Evolutionary conservation across 2,113 vertebrate genomes (phyloP).

Genomic region (Azemiops feae): DNA sequence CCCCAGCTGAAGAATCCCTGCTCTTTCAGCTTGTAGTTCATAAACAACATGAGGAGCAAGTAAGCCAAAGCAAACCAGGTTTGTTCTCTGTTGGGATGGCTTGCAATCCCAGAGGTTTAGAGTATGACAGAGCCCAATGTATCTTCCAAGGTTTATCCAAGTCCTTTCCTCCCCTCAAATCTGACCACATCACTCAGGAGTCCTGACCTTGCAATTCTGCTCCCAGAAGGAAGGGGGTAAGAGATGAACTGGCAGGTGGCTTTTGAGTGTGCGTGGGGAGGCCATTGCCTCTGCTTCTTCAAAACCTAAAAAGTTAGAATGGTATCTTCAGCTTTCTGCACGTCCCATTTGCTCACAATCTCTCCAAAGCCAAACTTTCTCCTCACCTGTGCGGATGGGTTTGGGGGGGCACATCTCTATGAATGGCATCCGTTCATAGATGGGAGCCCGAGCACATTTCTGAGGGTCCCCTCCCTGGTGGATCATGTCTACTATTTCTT

Average conservation of each 20-base stretch:
- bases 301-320: slow-evolving; percentile 34
- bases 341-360: slow-evolving; percentile 6
- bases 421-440: slow-evolving; percentile 21
- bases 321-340: neutral
- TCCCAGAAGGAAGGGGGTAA: slow-evolving; percentile 62
- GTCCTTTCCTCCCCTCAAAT: neutral
- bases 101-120: neutral
- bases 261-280: slow-evolving; percentile 52
- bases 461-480: slow-evolving; percentile 62
- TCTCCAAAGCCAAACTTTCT: slow-evolving; percentile 54
- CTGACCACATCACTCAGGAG: neutral
- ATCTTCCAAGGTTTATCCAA: neutral
- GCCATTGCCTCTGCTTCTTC: slow-evolving; percentile 16
- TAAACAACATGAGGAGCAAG: neutral
- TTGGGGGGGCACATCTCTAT: slow-evolving; percentile 19
- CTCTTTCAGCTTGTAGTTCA: neutral
- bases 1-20: neutral
- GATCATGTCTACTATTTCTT: slow-evolving; percentile 81
- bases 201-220: slow-evolving; percentile 51
- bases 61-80: neutral
- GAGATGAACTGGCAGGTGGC: slow-evolving; percentile 56
- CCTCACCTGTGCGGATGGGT: slow-evolving; percentile 4
- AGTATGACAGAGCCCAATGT: neutral
- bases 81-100: neutral
- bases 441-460: slow-evolving; percentile 27